Conservation (phyloP, 2,888 invertebrate species). For the Apamea anceps region DNA sequence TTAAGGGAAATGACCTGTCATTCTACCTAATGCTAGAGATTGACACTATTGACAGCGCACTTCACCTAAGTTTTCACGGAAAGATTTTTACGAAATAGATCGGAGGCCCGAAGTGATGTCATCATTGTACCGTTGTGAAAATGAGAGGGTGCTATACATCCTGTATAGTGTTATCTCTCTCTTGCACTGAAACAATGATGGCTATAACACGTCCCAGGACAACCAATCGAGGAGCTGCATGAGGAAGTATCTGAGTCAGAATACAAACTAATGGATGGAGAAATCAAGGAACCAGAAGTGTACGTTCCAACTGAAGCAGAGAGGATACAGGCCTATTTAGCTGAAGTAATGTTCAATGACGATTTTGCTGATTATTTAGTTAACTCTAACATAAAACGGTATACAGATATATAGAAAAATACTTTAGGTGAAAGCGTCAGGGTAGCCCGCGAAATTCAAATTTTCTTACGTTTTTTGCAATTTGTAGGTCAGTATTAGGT, state of each 20-base stretch:
- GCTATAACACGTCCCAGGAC: constrained; percentile 27
- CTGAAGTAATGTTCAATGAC: constrained; percentile 65
- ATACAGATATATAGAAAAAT: not conserved
- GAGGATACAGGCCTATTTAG: constrained; percentile 63
- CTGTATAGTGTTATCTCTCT: constrained; percentile 2
- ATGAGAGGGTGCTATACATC: not conserved
- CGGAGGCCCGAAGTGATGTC: not conserved
- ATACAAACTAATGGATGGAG: constrained; percentile 24
- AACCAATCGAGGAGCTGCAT: constrained; percentile 6
- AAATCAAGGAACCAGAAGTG: constrained; percentile 20
- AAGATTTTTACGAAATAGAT: not conserved
- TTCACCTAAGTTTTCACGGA: not conserved
- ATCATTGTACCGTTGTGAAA: not conserved
- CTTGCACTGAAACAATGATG: not conserved
- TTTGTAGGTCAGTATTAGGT: too few relatives aligned
- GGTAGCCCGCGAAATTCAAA: too few relatives aligned
- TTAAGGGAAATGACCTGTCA: not conserved
- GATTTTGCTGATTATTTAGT: not conserved
- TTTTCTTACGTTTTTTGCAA: too few relatives aligned
- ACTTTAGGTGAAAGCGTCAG: too few relatives aligned
- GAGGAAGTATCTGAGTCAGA: not conserved
- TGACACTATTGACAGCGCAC: not conserved
- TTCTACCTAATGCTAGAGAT: not conserved
- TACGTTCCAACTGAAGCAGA: constrained; percentile 42
- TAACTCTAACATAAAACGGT: not conserved